Evolutionary conservation across 2,888 invertebrate species (phyloP), one percentile per base, ranked within the genome.

Genomic region (Trachelus tabidus): DNA sequence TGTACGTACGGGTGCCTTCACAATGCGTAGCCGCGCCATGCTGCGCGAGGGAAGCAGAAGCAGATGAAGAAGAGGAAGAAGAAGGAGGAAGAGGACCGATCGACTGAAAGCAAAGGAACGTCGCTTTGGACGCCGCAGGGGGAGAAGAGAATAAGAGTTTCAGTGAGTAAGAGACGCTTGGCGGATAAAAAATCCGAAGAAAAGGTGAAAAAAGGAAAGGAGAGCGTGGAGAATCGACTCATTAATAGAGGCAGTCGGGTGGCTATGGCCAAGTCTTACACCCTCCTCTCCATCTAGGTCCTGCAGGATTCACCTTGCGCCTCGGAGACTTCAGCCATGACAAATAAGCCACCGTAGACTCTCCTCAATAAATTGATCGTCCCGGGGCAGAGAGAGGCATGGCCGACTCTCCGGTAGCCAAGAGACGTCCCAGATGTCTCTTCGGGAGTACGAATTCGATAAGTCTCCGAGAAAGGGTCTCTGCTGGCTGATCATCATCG

Each of bases 141-240:
- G 34, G 77, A 76, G 81, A 79, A 75, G 75, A 77, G 81, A 77
- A 75, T 79, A 80, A 79, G 80, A 81, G 81, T 80, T 80, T 79
- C 80, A 79, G 82, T 82, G 82, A 79, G 79, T 80, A 80, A 81
- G 79, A 81, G 83, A 80, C 80, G 79, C 79, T 78, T 77, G 75
- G 73, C 33, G 80, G 75, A 73, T 77, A 78, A 80, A 79, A 79
- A 77, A 79, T 73, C 73, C 74, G 76, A 75, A 77, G 79, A 76
- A 75, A 69, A 69, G 73, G 75, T 33, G 33, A 34, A 76, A 35
- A 69, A 75, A 74, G 75, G 75, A 75, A 75, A 56, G 77, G 79
- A 74, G 81, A 78, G 78, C 80, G 83, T 84, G 82, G 83, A 84
- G 81, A 84, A 84, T 83, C 83, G 83, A 83, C 84, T 83, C 84